A percentile compares a stretch with the other conserved stretches of the same genome.
Conservation (phyloP, 2,113 vertebrate genomes). For the Microtus pennsylvanicus region DNA sequence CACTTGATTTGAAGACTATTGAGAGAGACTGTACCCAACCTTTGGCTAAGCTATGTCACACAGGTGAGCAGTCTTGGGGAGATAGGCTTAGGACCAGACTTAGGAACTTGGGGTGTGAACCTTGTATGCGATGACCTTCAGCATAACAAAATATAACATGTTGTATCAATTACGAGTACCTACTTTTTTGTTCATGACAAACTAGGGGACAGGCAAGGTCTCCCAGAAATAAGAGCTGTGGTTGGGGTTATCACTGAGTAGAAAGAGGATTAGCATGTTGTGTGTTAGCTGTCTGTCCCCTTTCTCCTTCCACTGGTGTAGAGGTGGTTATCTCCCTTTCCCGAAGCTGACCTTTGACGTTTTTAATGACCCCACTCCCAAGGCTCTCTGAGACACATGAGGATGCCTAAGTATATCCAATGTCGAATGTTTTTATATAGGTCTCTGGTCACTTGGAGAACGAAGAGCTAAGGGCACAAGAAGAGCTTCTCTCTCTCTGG, state of each 20-base stretch:
- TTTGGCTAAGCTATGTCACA: background rate
- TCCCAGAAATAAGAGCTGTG: background rate
- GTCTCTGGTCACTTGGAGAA: fast-evolving
- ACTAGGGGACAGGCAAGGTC: no score
- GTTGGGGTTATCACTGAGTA: fast-evolving
- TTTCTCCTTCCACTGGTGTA: background rate
- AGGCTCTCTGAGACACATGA: background rate
- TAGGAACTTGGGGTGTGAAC: background rate
- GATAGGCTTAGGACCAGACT: background rate
- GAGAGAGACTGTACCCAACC: background rate
- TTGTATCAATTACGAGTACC: background rate
- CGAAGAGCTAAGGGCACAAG: background rate
- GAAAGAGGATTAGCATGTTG: background rate
- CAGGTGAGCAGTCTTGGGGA: background rate
- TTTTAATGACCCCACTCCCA: background rate
- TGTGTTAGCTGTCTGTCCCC: background rate
- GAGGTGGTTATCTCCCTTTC: background rate
- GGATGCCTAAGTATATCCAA: fast-evolving
- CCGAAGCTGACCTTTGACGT: background rate
- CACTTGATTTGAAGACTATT: no score
- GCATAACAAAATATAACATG: background rate
- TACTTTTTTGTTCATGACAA: background rate
- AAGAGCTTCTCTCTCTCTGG: background rate
- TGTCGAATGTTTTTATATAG: background rate
- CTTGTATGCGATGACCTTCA: background rate